phyloP scores from a whole-genome alignment of 2,797 vertebrate species.

The Lycodopsis pacificus region DNA sequence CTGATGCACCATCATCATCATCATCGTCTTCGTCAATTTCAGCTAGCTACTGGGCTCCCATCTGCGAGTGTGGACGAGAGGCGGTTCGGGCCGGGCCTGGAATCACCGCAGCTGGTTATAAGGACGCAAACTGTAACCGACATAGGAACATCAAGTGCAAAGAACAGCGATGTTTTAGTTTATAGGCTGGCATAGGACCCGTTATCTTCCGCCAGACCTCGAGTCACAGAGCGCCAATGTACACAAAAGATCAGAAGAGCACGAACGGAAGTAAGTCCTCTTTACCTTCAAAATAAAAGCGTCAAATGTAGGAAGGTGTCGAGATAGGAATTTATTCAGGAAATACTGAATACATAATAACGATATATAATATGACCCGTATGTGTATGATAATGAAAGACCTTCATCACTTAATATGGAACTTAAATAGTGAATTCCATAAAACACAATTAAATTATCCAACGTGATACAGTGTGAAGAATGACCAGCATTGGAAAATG shows the following conservation, averaged over 20 bases:
- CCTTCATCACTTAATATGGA: not conserved
- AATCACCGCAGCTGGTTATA: constrained; percentile 1
- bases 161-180: constrained; percentile 10
- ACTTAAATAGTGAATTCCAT: not conserved
- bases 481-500: not conserved
- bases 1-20: constrained; percentile 73
- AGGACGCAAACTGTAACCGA: constrained; percentile 1
- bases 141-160: constrained; percentile 18
- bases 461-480: not conserved
- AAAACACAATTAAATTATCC: not conserved
- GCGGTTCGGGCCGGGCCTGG: not conserved
- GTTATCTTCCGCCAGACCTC: constrained; percentile 65
- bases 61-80: constrained; percentile 11
- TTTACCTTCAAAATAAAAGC: constrained; percentile 63
- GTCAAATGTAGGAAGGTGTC: not conserved
- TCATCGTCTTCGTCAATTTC: constrained; percentile 63
- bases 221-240: constrained; percentile 43
- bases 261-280: not conserved
- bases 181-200: constrained; percentile 29
- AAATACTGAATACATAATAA: not conserved
- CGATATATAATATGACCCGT: not conserved
- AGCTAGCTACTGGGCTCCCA: constrained; percentile 59
- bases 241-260: constrained; percentile 32
- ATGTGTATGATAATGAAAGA: not conserved
- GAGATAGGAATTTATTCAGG: not conserved